Percentiles rank a stretch among this genome's conserved stretches.
phyloP scores from a whole-genome alignment of 2,113 vertebrate genomes.

The Monarcha castaneiventris region DNA sequence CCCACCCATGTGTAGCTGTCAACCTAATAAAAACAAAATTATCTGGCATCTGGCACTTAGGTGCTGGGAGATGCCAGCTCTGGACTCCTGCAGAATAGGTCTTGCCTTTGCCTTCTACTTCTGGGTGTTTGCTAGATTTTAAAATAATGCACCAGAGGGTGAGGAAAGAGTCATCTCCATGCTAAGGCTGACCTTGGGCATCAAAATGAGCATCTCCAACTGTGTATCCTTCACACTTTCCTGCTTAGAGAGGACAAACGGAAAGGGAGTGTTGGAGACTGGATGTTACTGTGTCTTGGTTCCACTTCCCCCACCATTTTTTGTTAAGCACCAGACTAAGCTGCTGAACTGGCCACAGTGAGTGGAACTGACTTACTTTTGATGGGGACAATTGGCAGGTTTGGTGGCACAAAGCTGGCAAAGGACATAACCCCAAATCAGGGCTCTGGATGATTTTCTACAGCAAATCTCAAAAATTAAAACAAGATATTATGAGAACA shows the following conservation, averaged over 20 bases:
- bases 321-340: neutral
- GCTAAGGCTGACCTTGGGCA: neutral
- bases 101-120: slow-evolving; percentile 12
- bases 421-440: neutral
- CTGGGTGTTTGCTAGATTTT: neutral
- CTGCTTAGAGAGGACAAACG: neutral
- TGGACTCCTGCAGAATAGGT: slow-evolving; percentile 31
- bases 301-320: neutral
- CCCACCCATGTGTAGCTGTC: slow-evolving; percentile 65
- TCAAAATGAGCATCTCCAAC: neutral
- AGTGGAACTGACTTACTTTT: neutral
- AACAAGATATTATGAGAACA: neutral
- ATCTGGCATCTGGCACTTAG: slow-evolving; percentile 71
- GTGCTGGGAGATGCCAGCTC: slow-evolving; percentile 46
- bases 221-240: neutral
- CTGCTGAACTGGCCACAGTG: neutral
- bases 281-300: neutral
- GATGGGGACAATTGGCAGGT: neutral
- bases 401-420: neutral
- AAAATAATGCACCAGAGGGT: neutral
- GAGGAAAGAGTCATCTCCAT: neutral
- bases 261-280: neutral
- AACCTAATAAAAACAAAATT: slow-evolving; percentile 72
- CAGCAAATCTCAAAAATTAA: neutral
- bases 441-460: neutral